These are phyloP conservation scores for Bubo blakistoni DNA, from an alignment of 2,113 vertebrate species.

Conservation along the genomic window DNA sequence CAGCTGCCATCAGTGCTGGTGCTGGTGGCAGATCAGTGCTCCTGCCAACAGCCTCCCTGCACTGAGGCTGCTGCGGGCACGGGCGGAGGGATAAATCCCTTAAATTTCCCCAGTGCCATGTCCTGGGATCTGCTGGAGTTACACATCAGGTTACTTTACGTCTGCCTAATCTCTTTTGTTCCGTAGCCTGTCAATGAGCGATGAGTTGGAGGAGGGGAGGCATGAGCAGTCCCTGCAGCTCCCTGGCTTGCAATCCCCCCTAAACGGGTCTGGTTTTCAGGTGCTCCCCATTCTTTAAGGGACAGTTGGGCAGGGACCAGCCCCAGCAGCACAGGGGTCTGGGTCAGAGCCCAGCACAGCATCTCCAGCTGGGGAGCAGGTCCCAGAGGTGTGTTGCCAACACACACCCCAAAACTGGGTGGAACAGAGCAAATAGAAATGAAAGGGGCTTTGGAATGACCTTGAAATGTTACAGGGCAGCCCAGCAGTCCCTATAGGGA, in stretches of 20 bases:
- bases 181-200: fast-evolving
- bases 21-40: background rate
- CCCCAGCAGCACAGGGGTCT: background rate
- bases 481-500: background rate
- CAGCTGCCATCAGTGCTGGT: fast-evolving
- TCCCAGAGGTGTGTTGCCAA: background rate
- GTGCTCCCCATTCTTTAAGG: background rate
- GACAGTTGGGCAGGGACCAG: background rate
- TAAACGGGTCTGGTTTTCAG: background rate
- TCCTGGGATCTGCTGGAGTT: background rate
- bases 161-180: background rate
- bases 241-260: too few species aligned
- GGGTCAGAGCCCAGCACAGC: background rate
- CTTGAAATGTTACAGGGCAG: background rate
- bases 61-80: background rate
- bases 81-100: background rate
- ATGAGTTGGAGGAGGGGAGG: background rate
- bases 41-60: background rate
- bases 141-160: fast-evolving
- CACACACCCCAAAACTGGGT: background rate
- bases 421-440: background rate
- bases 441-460: background rate
- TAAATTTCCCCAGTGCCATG: too few species aligned
- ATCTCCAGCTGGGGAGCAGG: too few species aligned
- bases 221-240: background rate